Base-by-base conservation (phyloP, 1,140 invertebrate genomes). In the Neodiprion pinetum region DNA sequence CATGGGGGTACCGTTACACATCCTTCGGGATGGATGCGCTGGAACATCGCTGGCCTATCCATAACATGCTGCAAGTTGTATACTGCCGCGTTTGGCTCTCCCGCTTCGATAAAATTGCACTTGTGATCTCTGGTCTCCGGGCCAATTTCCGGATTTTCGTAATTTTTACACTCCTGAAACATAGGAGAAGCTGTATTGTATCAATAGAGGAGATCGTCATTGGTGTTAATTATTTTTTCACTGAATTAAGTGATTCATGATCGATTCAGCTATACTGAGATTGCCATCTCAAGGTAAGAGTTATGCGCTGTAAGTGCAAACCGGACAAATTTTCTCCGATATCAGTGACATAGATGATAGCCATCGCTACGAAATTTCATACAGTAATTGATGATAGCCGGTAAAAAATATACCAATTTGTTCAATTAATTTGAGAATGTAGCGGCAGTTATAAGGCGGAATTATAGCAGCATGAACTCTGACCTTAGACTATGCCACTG, bases 221-320 rank as follows among this genome's bases (percentile, higher is more conserved):
- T 53, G 50, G 50, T 10, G 10, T 11, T 53, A 10, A 1, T 21
- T 21, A 21, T 21, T 21, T 21, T 21, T 21, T 21, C 17, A 21
- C 17, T 21, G 17, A 21, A 21, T 21, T 21, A 21, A 21, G 17
- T 21, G 17, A 21, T 21, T 21, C 17, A 21, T 21, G 17, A 21
- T 21, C 17, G 17, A 21, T 21, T 21, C 17, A 21, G 17, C 17
- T 21, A 21, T 21, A 21, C 17, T 21, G 17, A 21, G 17, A 21
- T 67, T 73, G 73, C 72, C 78, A 84, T 82, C 80, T 83, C 79
- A 86, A 86, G 84, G 83, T 84, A 85, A 84, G 82, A 85, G 86
- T 86, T 86, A 87, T 84, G 81, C 79, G 86, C 82, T 85, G 85
- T 86, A 86, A 88, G 86, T 85, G 84, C 77, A 75, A 68, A 48